A percentile compares a stretch with the other conserved stretches of the same genome.
phyloP scores from a whole-genome alignment of 2,888 invertebrate genomes.

The Cristatella mucedo region DNA sequence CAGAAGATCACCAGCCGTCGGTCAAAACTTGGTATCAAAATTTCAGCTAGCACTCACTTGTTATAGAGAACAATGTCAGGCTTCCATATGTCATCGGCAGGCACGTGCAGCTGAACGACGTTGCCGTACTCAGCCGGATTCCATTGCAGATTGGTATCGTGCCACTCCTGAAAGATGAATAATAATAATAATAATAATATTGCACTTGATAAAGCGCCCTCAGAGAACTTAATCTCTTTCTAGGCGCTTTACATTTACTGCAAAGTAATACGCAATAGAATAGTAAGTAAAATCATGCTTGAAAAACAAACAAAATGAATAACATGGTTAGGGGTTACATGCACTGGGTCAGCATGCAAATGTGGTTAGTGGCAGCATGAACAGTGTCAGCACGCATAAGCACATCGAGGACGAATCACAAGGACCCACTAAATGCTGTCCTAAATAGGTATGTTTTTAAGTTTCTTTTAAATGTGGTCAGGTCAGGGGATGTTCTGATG shows the following conservation, averaged over 20 bases:
- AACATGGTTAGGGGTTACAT: not conserved
- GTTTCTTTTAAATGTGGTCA: too few relatives aligned
- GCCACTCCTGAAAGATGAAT: constrained; percentile 10
- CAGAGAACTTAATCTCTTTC: not conserved
- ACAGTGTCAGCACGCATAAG: too few relatives aligned
- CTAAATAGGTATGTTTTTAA: too few relatives aligned
- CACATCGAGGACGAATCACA: too few relatives aligned
- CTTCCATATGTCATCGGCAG: constrained; percentile 87
- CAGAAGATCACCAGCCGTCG: too few relatives aligned
- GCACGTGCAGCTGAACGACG: constrained; percentile 74
- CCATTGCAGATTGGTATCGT: constrained; percentile 82
- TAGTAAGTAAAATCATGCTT: not conserved
- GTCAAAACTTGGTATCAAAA: too few relatives aligned
- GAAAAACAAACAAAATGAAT: not conserved
- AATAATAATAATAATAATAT: not conserved
- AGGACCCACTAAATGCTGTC: too few relatives aligned
- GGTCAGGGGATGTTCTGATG: too few relatives aligned
- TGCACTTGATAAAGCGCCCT: not conserved
- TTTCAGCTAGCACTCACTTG: too few relatives aligned
- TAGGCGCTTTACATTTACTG: not conserved
- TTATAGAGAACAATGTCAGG: constrained; percentile 85
- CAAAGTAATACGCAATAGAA: not conserved
- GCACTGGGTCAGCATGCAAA: too few relatives aligned
- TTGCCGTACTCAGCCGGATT: constrained; percentile 81
- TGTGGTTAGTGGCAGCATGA: too few relatives aligned